Conservation (phyloP, 2,888 invertebrate genomes). For the Nebria brevicollis region DNA sequence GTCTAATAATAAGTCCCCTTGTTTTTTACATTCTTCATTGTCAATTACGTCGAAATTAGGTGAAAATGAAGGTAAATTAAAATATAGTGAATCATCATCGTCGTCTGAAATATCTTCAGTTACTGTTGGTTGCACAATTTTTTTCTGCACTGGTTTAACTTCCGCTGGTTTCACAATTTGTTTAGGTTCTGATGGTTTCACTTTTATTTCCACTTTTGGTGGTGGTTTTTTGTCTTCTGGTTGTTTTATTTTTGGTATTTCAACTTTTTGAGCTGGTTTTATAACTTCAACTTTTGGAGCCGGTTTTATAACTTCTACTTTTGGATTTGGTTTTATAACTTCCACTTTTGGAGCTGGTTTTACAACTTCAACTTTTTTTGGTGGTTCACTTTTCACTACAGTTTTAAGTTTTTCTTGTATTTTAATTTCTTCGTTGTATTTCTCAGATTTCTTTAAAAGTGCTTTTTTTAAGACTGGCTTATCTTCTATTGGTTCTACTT, state of each 20-base stretch:
- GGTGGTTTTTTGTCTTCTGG: slow-evolving; percentile 49
- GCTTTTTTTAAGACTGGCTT: slow-evolving; percentile 40
- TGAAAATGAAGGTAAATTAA: slow-evolving; percentile 70
- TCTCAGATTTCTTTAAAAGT: slow-evolving; percentile 38
- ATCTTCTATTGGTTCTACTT: slow-evolving; percentile 37
- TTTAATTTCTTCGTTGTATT: slow-evolving; percentile 20
- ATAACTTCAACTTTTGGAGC: slow-evolving; percentile 44
- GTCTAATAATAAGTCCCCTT: slow-evolving; percentile 74
- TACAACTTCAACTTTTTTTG: slow-evolving; percentile 39
- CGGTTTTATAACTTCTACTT: slow-evolving; percentile 25
- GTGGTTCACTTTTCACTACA: slow-evolving; percentile 41
- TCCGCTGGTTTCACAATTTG: slow-evolving; percentile 56
- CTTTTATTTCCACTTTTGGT: slow-evolving; percentile 49
- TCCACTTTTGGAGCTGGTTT: slow-evolving; percentile 28
- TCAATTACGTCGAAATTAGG: slow-evolving; percentile 74
- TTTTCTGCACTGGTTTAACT: slow-evolving; percentile 56
- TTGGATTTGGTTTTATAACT: slow-evolving; percentile 25
- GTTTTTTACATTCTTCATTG: slow-evolving; percentile 74
- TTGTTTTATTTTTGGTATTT: slow-evolving; percentile 51
- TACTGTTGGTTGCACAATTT: slow-evolving; percentile 40
- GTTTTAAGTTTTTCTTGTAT: slow-evolving; percentile 10
- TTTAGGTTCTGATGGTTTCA: slow-evolving; percentile 58
- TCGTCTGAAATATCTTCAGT: slow-evolving; percentile 51
- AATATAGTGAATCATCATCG: slow-evolving; percentile 67
- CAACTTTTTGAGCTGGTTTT: slow-evolving; percentile 46